A percentile compares a stretch with the other conserved stretches of the same genome.
These are phyloP conservation scores for Diadumene lineata DNA, from an alignment of 92 coral and sea anemone genomes.

Conservation along the genomic window DNA sequence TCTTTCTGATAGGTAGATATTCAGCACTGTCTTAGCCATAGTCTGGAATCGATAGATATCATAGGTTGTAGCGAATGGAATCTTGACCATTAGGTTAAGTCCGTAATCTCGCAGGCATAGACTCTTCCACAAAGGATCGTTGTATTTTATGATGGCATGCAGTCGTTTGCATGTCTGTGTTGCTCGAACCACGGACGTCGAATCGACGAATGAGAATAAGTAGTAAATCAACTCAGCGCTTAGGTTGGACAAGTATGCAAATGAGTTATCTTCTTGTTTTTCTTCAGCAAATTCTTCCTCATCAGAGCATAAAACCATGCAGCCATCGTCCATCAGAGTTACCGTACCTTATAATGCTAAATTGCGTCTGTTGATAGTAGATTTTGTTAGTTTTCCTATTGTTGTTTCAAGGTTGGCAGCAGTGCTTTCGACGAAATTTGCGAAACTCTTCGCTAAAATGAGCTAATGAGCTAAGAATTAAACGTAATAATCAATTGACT, in stretches of 20 bases:
- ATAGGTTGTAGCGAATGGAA: slow-evolving; percentile 65
- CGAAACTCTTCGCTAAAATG: neutral
- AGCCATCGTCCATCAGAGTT: slow-evolving; percentile 31
- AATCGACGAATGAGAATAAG: slow-evolving; percentile 61
- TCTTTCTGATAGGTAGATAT: slow-evolving; percentile 76
- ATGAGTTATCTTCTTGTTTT: neutral
- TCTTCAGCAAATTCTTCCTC: too few relatives aligned
- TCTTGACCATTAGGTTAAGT: slow-evolving; percentile 55
- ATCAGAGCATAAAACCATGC: neutral
- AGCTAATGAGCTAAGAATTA: neutral
- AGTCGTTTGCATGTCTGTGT: slow-evolving; percentile 78
- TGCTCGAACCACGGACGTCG: slow-evolving; percentile 53
- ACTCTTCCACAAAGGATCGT: slow-evolving; percentile 81
- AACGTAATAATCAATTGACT: neutral
- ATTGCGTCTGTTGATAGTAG: too few relatives aligned
- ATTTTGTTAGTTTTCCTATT: too few relatives aligned
- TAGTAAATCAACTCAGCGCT: slow-evolving; percentile 78
- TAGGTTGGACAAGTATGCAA: slow-evolving; percentile 48
- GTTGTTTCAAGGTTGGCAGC: too few relatives aligned
- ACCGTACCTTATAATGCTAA: neutral
- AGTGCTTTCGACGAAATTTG: neutral
- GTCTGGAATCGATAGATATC: slow-evolving; percentile 75
- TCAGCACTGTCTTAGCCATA: slow-evolving; percentile 77
- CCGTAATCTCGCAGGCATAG: slow-evolving; percentile 77
- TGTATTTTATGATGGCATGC: slow-evolving; percentile 47